Evolutionary conservation across 2,113 vertebrate genomes (phyloP), one percentile per base, ranked within the genome.

Genomic region (Cathartes aura): DNA sequence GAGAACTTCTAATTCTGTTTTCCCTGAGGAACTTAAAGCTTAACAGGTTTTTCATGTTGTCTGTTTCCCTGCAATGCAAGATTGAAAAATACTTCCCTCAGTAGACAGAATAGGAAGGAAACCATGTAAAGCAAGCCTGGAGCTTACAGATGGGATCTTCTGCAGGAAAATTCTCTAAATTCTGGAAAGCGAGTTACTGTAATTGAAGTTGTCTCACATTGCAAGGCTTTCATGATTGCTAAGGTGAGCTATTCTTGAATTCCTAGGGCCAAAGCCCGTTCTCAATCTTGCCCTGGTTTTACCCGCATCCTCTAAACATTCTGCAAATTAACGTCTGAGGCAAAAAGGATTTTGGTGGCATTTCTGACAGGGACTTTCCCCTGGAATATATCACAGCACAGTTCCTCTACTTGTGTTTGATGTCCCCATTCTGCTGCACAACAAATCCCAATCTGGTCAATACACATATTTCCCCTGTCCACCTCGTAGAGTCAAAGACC

Each of bases 391-490:
- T 68, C 36, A 80, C 15, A 12, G 34, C 38, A 5, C 19, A 32
- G 15, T 55, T 90, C 36, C 40, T 60, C 15, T 88, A 71, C 55
- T 89, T 88, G 34, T 8, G 2, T 83, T 27, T 92, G 32, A 29
- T 66, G 15, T 40, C 42, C 59, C 56, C 15, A 8, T 91, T 71
- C 40, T 27, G 68, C 70, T 78, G 36, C 47, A n/a, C 22, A 75
- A 23, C 15, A 75, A 10, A 82, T 27, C 40, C 27, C 34, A 38
- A 0, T 22, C 9, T 64, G 66, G 34, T 29, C 43, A n/a, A 45
- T 26, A 38, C 15, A n/a, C 1, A 0, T 7, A 14, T 18, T 78
- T 90, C n/a, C 55, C n/a, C 15, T 38, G 7, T 32, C 50, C 9
- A 32, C 13, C 34, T 26, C 8, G 45, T 7, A 32, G 45, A 17